These are phyloP conservation scores for Lucilia cuprina DNA, from an alignment of 1,140 invertebrate species.

Conservation along the genomic window DNA sequence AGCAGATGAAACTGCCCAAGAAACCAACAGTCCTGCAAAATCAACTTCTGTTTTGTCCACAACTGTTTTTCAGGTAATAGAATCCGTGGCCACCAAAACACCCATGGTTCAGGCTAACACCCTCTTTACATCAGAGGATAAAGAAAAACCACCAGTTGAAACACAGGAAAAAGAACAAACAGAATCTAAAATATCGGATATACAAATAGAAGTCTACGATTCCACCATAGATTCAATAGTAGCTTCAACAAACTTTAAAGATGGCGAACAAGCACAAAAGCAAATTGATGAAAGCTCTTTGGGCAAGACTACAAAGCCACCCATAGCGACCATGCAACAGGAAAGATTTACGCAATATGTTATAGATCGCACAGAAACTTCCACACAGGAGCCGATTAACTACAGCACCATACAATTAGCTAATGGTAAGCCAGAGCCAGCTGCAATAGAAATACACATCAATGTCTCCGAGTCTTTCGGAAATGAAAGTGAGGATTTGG, in stretches of 20 bases:
- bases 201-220: conserved; percentile 60
- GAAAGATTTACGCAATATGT: conserved; percentile 59
- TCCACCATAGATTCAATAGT: conserved; percentile 58
- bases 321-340: conserved; percentile 37
- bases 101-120: conserved; percentile 34
- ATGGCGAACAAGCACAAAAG: conserved; percentile 46
- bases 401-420: conserved; percentile 32
- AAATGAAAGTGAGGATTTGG: conserved; percentile 56
- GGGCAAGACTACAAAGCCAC: conserved; percentile 43
- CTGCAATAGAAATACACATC: conserved; percentile 60
- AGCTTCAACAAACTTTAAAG: conserved; percentile 55
- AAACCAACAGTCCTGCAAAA: neutral
- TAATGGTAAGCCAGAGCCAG: conserved; percentile 52
- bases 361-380: conserved; percentile 54
- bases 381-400: conserved; percentile 47
- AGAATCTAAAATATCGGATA: conserved; percentile 59
- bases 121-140: neutral
- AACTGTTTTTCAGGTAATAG: conserved; percentile 56
- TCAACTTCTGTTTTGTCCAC: conserved; percentile 46
- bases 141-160: neutral
- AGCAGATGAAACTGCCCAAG: neutral
- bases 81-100: conserved; percentile 44
- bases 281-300: conserved; percentile 40
- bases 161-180: conserved; percentile 41
- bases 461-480: conserved; percentile 59